phyloP scores from a whole-genome alignment of 2,113 vertebrate species.

The Ctenomys sociabilis region DNA sequence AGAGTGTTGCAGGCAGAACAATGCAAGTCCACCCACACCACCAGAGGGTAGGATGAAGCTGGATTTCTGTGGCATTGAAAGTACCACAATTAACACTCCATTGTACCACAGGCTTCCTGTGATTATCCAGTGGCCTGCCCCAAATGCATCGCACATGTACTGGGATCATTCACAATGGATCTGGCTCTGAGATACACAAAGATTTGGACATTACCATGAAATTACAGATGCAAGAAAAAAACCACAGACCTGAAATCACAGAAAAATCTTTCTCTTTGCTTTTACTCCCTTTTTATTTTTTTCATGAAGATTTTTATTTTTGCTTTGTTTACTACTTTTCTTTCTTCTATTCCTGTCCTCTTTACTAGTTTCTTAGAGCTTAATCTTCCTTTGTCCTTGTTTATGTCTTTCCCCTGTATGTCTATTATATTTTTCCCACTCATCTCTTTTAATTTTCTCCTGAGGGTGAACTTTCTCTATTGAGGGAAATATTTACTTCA shows the following conservation, averaged over 20 bases:
- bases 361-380: not conserved
- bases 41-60: not conserved
- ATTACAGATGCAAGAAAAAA: not conserved
- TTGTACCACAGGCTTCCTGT: not conserved
- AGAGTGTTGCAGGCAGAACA: not conserved
- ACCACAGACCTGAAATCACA: not conserved
- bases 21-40: not conserved
- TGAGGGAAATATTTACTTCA: not conserved
- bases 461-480: not conserved
- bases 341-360: not conserved
- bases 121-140: not conserved
- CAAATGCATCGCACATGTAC: not conserved
- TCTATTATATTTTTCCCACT: not conserved
- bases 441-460: not conserved
- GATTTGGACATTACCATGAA: not conserved
- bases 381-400: not conserved
- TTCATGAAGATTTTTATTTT: not conserved
- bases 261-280: not conserved
- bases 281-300: not conserved
- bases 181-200: not conserved
- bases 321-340: not conserved
- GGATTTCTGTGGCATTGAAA: not conserved
- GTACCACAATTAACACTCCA: not conserved
- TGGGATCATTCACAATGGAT: not conserved
- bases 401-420: not conserved